phyloP scores from a whole-genome alignment of 1,140 invertebrate species.

The Drosophila subobscura region DNA sequence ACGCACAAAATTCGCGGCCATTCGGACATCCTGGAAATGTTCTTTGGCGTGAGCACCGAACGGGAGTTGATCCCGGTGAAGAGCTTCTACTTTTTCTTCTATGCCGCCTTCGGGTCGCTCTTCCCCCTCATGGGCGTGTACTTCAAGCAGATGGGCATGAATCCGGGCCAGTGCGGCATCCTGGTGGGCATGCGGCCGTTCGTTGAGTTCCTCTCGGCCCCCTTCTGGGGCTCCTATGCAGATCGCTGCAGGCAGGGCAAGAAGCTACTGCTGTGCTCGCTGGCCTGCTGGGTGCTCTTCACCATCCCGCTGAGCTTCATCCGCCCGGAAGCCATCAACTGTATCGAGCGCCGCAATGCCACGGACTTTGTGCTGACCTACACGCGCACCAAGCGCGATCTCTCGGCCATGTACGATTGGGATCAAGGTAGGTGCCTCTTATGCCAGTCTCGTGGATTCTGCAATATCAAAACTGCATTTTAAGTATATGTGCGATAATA shows the following conservation, averaged over 20 bases:
- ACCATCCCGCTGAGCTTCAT: constrained; percentile 97
- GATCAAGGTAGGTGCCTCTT: constrained; percentile 5
- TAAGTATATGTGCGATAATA: no score
- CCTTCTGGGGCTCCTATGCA: constrained; percentile 98
- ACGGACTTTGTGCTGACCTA: constrained; percentile 84
- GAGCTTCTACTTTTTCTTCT: constrained; percentile 99
- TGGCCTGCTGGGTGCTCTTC: constrained; percentile 98
- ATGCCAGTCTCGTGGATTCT: neutral
- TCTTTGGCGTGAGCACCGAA: constrained; percentile 91
- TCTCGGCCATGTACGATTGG: constrained; percentile 59
- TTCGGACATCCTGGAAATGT: constrained; percentile 91
- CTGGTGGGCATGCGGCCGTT: constrained; percentile 96
- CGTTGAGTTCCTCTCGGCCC: constrained; percentile 98
- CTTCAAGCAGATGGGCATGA: constrained; percentile 99
- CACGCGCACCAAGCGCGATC: constrained; percentile 73
- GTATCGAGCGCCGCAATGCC: constrained; percentile 90
- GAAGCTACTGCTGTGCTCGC: constrained; percentile 93
- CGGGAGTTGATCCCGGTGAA: constrained; percentile 96
- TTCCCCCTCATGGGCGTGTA: constrained; percentile 99
- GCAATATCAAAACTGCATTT: no score
- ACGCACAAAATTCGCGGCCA: constrained; percentile 94
- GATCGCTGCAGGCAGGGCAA: constrained; percentile 96
- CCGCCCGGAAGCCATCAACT: constrained; percentile 95
- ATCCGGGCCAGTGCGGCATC: constrained; percentile 96
- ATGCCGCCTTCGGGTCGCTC: constrained; percentile 98